These are phyloP conservation scores for Flexamia atlantica DNA, from an alignment of 2,888 invertebrate genomes.

Conservation along the genomic window DNA sequence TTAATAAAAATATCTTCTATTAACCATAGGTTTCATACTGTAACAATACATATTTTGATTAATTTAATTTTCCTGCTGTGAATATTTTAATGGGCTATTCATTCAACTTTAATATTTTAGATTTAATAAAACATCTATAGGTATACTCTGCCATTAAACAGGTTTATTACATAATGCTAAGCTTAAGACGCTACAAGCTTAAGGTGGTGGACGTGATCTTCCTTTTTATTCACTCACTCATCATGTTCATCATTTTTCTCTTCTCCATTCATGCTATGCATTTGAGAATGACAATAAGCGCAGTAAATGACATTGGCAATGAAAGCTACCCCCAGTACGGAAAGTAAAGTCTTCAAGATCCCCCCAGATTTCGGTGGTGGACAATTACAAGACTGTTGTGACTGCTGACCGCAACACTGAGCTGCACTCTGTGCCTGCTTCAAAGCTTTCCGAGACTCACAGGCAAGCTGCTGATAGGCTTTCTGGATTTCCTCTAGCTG, in stretches of 20 bases:
- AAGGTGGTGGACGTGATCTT: too few species aligned
- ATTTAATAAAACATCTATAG: too few species aligned
- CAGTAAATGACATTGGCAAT: slow-evolving; percentile 11
- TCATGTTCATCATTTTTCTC: not conserved
- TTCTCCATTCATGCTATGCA: not conserved
- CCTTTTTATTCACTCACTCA: too few species aligned
- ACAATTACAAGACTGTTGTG: not conserved
- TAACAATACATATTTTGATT: too few species aligned
- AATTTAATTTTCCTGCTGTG: too few species aligned
- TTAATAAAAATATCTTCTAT: too few species aligned
- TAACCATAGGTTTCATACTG: too few species aligned
- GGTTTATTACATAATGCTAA: not conserved
- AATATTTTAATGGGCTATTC: too few species aligned
- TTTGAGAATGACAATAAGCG: slow-evolving; percentile 5
- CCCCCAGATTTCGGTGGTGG: not conserved
- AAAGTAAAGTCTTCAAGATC: not conserved
- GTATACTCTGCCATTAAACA: not conserved
- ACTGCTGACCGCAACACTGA: not conserved
- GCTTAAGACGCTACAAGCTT: too few species aligned
- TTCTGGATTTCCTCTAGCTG: slow-evolving; percentile 21
- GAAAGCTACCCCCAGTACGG: not conserved
- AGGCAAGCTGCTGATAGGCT: not conserved
- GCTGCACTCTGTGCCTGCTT: not conserved
- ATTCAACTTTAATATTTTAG: too few species aligned
- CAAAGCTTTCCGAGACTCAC: slow-evolving; percentile 12